Percentiles rank a stretch among this genome's conserved stretches.
Evolutionary conservation across 2,888 invertebrate species (phyloP).

Genomic region (Dryobota labecula): DNA sequence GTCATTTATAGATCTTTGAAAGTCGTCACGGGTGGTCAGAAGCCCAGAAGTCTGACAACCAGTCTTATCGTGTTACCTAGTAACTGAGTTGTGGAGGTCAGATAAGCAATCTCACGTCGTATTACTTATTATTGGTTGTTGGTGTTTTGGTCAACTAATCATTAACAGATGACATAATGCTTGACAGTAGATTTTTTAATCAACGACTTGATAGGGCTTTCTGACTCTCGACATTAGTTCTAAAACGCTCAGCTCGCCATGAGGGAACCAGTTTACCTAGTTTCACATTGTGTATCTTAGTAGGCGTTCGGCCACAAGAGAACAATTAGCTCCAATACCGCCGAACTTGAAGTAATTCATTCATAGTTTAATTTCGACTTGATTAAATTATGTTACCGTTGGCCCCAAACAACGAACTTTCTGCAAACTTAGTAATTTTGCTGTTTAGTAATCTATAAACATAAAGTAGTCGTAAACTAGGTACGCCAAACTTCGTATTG

Average conservation of each 20-base stretch:
- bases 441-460: slow-evolving; percentile 36
- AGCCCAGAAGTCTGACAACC: neutral
- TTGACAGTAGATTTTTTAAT: neutral
- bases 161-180: neutral
- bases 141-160: neutral
- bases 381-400: slow-evolving; percentile 42
- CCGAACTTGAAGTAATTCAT: slow-evolving; percentile 41
- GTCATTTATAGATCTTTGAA: neutral
- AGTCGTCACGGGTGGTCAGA: neutral
- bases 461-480: slow-evolving; percentile 36
- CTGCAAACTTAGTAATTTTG: slow-evolving; percentile 29
- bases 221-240: neutral
- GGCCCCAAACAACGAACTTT: slow-evolving; percentile 24
- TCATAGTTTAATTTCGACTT: slow-evolving; percentile 46
- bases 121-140: neutral
- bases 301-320: slow-evolving; percentile 17
- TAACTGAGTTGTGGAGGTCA: neutral
- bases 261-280: slow-evolving; percentile 24
- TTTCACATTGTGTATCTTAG: slow-evolving; percentile 19
- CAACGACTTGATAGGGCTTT: neutral
- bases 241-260: slow-evolving; percentile 3
- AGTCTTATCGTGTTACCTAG: neutral
- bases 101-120: neutral
- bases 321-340: slow-evolving; percentile 25
- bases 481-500: slow-evolving; percentile 41